Percentiles rank a stretch among this genome's conserved stretches.
phyloP scores from a whole-genome alignment of 1,140 invertebrate species.

The Ganaspis sp. region DNA sequence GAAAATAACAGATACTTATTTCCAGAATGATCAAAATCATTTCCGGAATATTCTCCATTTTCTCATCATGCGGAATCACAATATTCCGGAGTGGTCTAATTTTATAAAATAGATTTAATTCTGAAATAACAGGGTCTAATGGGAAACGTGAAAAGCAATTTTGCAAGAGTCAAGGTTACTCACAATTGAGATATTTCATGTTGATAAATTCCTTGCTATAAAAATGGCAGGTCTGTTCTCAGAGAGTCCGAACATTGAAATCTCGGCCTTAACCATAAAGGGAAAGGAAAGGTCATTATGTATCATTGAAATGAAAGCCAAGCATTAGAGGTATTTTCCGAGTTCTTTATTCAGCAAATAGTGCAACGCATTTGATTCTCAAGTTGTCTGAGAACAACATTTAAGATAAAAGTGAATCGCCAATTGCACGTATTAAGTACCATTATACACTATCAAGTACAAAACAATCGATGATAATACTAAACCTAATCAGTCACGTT shows the following conservation, averaged over 20 bases:
- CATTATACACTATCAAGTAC: constrained; percentile 39
- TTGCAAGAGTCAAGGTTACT: constrained; percentile 25
- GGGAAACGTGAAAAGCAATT: constrained; percentile 10
- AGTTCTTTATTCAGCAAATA: constrained; percentile 30
- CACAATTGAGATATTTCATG: not conserved
- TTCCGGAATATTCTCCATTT: not conserved
- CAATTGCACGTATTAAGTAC: constrained; percentile 38
- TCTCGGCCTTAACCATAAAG: constrained; percentile 24
- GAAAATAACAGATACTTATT: too few relatives aligned
- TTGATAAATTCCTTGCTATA: not conserved
- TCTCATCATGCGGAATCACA: not conserved
- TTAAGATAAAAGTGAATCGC: constrained; percentile 10
- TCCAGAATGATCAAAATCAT: not conserved
- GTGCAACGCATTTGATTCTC: constrained; percentile 9
- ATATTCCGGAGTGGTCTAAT: not conserved
- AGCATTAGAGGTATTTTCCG: constrained; percentile 23
- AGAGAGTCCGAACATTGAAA: constrained; percentile 18
- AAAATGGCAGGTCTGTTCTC: not conserved
- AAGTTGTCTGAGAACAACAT: constrained; percentile 4
- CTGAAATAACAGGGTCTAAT: not conserved
- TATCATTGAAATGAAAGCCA: constrained; percentile 29
- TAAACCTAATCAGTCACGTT: constrained; percentile 33
- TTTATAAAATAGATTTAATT: not conserved
- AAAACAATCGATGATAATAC: constrained; percentile 39
- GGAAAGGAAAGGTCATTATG: constrained; percentile 30